Evolutionary conservation across 1,140 invertebrate species (phyloP).

Genomic region (Himalopsyche phryganea): DNA sequence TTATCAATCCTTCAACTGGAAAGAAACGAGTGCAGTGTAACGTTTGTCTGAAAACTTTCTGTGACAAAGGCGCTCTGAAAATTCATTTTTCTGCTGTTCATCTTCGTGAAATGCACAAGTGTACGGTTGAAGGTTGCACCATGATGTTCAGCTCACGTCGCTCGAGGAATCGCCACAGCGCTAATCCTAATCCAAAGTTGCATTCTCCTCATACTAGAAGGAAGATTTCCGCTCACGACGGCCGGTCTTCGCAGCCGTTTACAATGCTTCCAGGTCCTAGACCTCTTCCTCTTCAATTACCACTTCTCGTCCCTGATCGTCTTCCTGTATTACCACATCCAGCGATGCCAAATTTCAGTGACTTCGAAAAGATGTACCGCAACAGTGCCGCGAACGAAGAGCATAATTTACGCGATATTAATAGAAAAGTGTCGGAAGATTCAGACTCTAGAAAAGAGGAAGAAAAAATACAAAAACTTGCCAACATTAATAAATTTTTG

Average conservation of each 20-base stretch:
- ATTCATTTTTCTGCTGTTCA: slow-evolving; percentile 99
- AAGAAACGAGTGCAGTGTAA: slow-evolving; percentile 98
- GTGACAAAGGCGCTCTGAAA: slow-evolving; percentile 98
- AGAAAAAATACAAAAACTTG: slow-evolving; percentile 38
- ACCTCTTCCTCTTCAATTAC: slow-evolving; percentile 49
- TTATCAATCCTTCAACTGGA: slow-evolving; percentile 87
- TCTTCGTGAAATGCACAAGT: slow-evolving; percentile 71
- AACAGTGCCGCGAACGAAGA: slow-evolving; percentile 40
- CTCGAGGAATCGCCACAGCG: slow-evolving; percentile 77
- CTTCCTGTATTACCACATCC: slow-evolving; percentile 48
- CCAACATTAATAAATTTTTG: slow-evolving; percentile 39
- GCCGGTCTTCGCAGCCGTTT: slow-evolving; percentile 82
- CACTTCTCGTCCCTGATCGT: slow-evolving; percentile 38
- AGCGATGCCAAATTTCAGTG: slow-evolving; percentile 52
- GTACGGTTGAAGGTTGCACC: slow-evolving; percentile 74
- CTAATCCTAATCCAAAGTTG: slow-evolving; percentile 97
- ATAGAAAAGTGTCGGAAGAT: slow-evolving; percentile 45
- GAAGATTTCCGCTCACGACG: slow-evolving; percentile 91
- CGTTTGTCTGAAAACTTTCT: slow-evolving; percentile 98
- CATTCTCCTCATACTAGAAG: slow-evolving; percentile 91
- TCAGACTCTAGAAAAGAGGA: slow-evolving; percentile 29
- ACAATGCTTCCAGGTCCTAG: slow-evolving; percentile 64
- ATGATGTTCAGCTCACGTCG: slow-evolving; percentile 76
- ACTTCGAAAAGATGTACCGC: slow-evolving; percentile 54
- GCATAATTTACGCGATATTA: slow-evolving; percentile 40